phyloP scores from a whole-genome alignment of 2,113 vertebrate species.

The Sylvilagus bachmani region DNA sequence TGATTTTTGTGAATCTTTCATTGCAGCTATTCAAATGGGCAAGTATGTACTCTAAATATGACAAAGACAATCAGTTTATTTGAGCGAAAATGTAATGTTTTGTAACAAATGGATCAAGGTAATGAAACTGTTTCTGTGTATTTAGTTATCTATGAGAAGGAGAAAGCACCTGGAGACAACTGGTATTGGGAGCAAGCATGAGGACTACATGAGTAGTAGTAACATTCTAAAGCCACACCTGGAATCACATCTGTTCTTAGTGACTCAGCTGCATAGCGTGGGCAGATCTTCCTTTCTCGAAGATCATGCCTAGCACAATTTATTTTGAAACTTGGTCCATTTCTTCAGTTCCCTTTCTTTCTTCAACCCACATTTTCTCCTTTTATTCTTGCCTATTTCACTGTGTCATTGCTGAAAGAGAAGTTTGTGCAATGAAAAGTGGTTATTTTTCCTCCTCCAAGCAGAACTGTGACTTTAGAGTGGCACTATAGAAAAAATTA shows the following conservation, averaged over 20 bases:
- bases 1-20: background rate
- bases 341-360: background rate
- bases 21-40: background rate
- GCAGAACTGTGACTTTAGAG: conserved; percentile 3
- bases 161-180: background rate
- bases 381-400: background rate
- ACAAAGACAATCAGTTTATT: background rate
- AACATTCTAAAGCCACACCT: background rate
- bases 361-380: background rate
- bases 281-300: background rate
- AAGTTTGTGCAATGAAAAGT: conserved; percentile 38
- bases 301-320: background rate
- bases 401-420: background rate
- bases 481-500: background rate
- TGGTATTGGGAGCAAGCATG: background rate
- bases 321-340: background rate
- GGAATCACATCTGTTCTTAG: background rate
- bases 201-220: background rate
- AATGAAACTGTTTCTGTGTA: background rate
- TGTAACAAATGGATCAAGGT: conserved; percentile 17
- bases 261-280: background rate
- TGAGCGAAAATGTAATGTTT: conserved; percentile 51
- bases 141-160: conserved; percentile 19
- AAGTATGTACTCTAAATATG: background rate
- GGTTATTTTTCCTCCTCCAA: conserved; percentile 20